Evolutionary conservation across 2,888 invertebrate species (phyloP).

Genomic region (Brassicogethes aeneus): DNA sequence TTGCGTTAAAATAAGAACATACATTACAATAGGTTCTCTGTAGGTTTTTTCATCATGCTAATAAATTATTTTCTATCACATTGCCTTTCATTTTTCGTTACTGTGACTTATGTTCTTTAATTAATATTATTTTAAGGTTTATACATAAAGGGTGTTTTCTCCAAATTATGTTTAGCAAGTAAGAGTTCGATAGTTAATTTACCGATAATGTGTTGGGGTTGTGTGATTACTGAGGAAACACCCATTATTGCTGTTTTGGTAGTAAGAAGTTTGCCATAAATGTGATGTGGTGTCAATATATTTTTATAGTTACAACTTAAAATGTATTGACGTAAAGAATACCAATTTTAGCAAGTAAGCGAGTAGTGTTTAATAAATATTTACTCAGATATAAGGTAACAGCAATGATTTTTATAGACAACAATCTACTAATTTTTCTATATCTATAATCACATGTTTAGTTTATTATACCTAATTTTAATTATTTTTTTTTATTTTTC

Average conservation of each 20-base stretch:
- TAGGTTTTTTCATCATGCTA: neutral
- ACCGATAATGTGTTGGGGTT: neutral
- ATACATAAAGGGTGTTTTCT: neutral
- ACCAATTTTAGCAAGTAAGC: neutral
- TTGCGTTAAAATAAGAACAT: neutral
- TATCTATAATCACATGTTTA: neutral
- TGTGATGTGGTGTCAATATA: constrained; percentile 15
- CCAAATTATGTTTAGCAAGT: neutral
- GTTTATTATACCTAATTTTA: neutral
- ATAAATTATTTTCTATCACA: neutral
- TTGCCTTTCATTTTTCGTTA: neutral
- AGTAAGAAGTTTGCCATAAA: constrained; percentile 11
- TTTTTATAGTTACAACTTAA: constrained; percentile 14
- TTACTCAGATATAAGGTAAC: neutral
- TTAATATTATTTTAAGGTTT: neutral
- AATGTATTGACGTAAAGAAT: constrained; percentile 12
- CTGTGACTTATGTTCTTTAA: neutral
- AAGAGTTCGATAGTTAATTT: neutral
- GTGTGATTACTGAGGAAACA: neutral
- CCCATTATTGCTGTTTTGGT: neutral
- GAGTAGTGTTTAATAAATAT: neutral
- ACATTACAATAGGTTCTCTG: neutral
- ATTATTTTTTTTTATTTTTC: neutral
- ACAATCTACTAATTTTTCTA: neutral
- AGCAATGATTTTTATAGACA: neutral